Base-by-base conservation (phyloP, 2,113 vertebrate species). In the Gobiocypris rarus region DNA sequence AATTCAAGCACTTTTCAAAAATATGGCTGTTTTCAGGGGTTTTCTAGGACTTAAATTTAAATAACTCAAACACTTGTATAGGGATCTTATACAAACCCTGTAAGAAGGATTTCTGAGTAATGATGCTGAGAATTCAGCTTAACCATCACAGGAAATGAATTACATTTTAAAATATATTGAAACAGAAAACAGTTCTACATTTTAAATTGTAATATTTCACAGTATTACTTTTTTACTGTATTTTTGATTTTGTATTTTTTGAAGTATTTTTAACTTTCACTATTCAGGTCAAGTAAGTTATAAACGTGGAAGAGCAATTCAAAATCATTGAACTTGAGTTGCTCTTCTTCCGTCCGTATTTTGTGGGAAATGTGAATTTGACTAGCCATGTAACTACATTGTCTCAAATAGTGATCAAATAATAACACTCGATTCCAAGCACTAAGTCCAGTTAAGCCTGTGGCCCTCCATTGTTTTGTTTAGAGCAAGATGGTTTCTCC, bases 361-460 rank as follows among this genome's bases (percentile, higher is more conserved):
- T 63, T 79, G 77, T 65, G 77, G 75, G 77, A 69, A 83, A 80
- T 2, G 22, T 22, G 31, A 77, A 19, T 34, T 31, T 80, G 71
- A 56, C 74, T 73, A 28, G 24, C 56, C 15, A 2, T 0, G 7
- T 11, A 4, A 41, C 48, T 24, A 61, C 48, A 56, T 17, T 14
- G 38, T 41, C 17, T 54, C 6, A 22, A 85, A 83, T 38, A 26
- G 26, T 8, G 24, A 71, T 22, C 50, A 61, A 70, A 83, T 54
- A 76, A 76, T 76, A 81, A 83, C 58, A 76, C 43, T 28, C 22
- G 1, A 14, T 76, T 48, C 45, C 13, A 48, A 48, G 45, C 52
- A 54, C 52, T 54, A 71, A 81, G 59, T 82, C 82, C 63, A 48
- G 75, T 81, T 88, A 86, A 86, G 87, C 70, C 26, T 11, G n/a